These are phyloP conservation scores for Dufourea novaeangliae DNA, from an alignment of 1,140 invertebrate genomes.

Conservation along the genomic window DNA sequence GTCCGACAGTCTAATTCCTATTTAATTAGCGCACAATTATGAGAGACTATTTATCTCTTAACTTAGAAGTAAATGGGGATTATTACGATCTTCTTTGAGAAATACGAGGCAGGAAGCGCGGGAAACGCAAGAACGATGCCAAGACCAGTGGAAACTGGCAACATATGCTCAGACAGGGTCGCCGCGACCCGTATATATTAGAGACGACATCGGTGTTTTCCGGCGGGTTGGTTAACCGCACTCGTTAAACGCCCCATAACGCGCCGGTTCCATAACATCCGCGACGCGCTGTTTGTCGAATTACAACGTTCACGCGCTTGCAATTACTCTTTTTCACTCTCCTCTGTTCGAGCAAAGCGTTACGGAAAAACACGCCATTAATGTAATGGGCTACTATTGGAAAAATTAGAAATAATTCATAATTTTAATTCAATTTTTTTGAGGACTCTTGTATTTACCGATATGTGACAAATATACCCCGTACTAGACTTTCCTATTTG, in stretches of 20 bases:
- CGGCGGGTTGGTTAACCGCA: conserved; percentile 79
- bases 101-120: not conserved
- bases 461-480: no score
- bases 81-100: conserved; percentile 38
- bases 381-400: no score
- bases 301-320: conserved; percentile 1
- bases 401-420: no score
- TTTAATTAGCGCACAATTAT: conserved; percentile 42
- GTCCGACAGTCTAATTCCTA: not conserved
- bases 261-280: conserved; percentile 69
- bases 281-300: conserved; percentile 56
- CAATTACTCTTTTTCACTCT: not conserved
- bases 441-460: no score
- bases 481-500: no score
- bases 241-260: conserved; percentile 81
- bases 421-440: no score
- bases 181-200: conserved; percentile 76
- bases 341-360: no score
- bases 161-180: conserved; percentile 80
- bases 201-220: conserved; percentile 79
- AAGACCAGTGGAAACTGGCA: conserved; percentile 74
- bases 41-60: conserved; percentile 16
- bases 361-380: not conserved
- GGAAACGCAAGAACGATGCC: conserved; percentile 54
- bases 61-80: conserved; percentile 26